Base-by-base conservation (phyloP, 1,140 invertebrate genomes). In the Lasioglossum baleicum region DNA sequence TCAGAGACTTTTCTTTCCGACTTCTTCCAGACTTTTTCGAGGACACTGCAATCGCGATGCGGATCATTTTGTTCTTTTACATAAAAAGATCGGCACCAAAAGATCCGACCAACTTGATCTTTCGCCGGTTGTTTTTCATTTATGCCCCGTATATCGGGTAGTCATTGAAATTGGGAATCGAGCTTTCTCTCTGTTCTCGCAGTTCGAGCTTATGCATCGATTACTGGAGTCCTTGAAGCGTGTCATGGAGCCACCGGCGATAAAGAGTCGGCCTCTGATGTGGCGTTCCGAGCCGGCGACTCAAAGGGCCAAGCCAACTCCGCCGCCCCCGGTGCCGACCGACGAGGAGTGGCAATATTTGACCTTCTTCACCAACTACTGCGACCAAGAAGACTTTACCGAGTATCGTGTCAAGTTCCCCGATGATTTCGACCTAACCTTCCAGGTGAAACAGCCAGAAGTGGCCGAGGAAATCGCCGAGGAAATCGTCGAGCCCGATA, bases 281-380 rank as follows among this genome's bases (percentile, higher is more conserved):
- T 83, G 67, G 77, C 91, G 88, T 78, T 92, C 91, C 6, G 35
- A 80, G 61, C 87, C 92, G 35, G 86, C 67, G 20, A 84, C 17
- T 65, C 75, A 79, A 7, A 90, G 90, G 44, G 78, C 78, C 7
- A 83, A 83, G 20, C 13, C 13, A 82, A 82, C 71, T 40, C 69
- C 42, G 79, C 67, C 82, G 83, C 83, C 79, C 83, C 88, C 79
- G 87, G 44, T 88, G 81, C 88, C 93, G 63, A 90, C 88, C 31
- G 69, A 87, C 7, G 92, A 94, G 70, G 93, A 94, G 83, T 84
- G 77, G 63, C 89, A 93, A 53, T 91, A 90, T 48, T 85, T 94
- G 56, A 68, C 90, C 48, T 87, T 92, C 60, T 94, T 94, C 85
- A 94, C 94, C 13, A 87, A 93, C 75, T 94, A 93, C 90, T 94